Evolutionary conservation across 2,888 invertebrate genomes (phyloP), one percentile per base, ranked within the genome.

Genomic region (Netelia inedita): DNA sequence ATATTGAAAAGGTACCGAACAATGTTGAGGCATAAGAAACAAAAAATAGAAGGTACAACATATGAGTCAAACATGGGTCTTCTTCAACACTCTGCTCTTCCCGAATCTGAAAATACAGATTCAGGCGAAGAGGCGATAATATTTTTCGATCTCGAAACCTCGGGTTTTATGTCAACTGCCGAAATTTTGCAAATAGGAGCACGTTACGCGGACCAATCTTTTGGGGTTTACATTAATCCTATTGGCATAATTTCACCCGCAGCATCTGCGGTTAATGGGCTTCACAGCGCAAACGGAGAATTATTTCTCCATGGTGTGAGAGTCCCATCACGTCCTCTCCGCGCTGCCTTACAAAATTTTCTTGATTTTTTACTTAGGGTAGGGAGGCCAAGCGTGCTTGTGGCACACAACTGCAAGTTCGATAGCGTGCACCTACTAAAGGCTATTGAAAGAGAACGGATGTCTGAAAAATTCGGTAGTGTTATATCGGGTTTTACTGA

Each of bases 141-240:
- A 46, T 21, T 66, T 46, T 66, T 66, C 21, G 10, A 66, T 73
- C 43, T 80, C 8, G 81, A 75, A 53, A 81, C 75, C 28, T 57
- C 66, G n/a, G 68, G 81, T 46, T 81, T 81, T 41, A 19, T 21
- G 35, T 59, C 55, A 75, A 28, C 21, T 23, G 50, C 66, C 1
- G 65, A 85, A 53, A 78, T 85, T 78, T 74, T 84, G 50, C 86
- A 82, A 79, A 84, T 81, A 16, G 82, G 68, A n/a, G 84, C 76
- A 19, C 50, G 72, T 63, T 74, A 14, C 14, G 53, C 46, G 14
- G 50, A 76, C 11, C 41, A 53, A 61, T 71, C 50, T 23, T 83
- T 78, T 78, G 71, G 53, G 16, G 46, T 80, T 43, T 76, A 85
- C 35, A 50, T 80, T 19, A 41, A 16, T 11, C 79, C 71, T 53